These are phyloP conservation scores for Crotalus tigris DNA, from an alignment of 2,113 vertebrate genomes.

Conservation along the genomic window DNA sequence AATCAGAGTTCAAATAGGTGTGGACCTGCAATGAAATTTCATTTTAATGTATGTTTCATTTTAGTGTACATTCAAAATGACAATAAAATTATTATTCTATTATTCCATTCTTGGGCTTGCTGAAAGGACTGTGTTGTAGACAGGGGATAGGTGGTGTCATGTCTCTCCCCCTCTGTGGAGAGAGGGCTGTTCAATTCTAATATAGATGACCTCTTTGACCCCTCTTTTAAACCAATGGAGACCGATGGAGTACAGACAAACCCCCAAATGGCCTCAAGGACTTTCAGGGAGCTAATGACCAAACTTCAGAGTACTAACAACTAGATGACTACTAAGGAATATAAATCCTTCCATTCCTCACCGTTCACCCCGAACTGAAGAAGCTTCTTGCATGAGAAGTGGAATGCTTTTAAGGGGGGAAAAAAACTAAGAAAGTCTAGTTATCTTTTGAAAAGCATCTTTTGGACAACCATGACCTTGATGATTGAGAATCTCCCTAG, in stretches of 20 bases:
- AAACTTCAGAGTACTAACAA: too few species aligned
- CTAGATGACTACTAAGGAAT: not conserved
- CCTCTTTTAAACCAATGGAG: not conserved
- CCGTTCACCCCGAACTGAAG: not conserved
- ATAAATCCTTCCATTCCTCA: not conserved
- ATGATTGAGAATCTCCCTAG: not conserved
- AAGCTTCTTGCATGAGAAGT: not conserved
- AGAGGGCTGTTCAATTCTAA: not conserved
- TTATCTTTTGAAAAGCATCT: not conserved
- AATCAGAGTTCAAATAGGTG: not conserved
- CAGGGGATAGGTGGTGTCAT: not conserved
- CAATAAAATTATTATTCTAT: too few species aligned
- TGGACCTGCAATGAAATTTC: not conserved
- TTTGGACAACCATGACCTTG: not conserved
- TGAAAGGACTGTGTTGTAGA: not conserved
- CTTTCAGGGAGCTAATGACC: too few species aligned
- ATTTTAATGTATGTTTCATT: too few species aligned
- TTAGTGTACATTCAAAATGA: too few species aligned
- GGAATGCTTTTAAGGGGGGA: not conserved
- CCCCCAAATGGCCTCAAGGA: not conserved
- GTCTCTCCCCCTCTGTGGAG: not conserved
- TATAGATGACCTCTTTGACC: not conserved
- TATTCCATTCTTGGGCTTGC: not conserved
- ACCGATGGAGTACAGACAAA: not conserved
- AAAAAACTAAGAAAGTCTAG: not conserved